Conservation (phyloP, 1,140 invertebrate genomes). For the Drosophila grimshawi region DNA sequence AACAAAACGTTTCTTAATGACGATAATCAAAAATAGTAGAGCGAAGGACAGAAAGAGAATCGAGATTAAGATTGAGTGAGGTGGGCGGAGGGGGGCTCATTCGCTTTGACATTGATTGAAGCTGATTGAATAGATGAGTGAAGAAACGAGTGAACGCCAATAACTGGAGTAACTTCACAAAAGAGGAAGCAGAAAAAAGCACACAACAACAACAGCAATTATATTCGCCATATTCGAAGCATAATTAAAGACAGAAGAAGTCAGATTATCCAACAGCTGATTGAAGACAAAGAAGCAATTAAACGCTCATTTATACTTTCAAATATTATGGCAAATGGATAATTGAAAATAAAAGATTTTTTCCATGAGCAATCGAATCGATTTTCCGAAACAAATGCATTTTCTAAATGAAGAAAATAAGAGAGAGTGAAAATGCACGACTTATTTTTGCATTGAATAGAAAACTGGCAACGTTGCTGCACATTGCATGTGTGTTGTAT, state of each 20-base stretch:
- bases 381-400: background rate
- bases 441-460: background rate
- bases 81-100: background rate
- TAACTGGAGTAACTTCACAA: constrained; percentile 9
- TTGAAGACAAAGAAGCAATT: background rate
- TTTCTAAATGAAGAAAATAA: background rate
- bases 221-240: background rate
- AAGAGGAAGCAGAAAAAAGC: background rate
- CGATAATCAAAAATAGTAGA: constrained; percentile 13
- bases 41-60: background rate
- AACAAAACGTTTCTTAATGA: background rate
- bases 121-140: constrained; percentile 51
- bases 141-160: constrained; percentile 8
- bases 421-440: constrained; percentile 1
- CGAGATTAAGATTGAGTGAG: background rate
- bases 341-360: too few relatives aligned
- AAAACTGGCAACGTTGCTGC: background rate
- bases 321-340: background rate
- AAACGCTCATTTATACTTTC: background rate
- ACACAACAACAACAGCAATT: background rate
- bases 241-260: background rate
- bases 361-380: background rate
- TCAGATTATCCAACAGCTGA: background rate
- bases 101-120: constrained; percentile 43
- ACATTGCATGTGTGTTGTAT: constrained; percentile 1